phyloP scores from a whole-genome alignment of 2,113 vertebrate species.

The Hoplias malabaricus region DNA sequence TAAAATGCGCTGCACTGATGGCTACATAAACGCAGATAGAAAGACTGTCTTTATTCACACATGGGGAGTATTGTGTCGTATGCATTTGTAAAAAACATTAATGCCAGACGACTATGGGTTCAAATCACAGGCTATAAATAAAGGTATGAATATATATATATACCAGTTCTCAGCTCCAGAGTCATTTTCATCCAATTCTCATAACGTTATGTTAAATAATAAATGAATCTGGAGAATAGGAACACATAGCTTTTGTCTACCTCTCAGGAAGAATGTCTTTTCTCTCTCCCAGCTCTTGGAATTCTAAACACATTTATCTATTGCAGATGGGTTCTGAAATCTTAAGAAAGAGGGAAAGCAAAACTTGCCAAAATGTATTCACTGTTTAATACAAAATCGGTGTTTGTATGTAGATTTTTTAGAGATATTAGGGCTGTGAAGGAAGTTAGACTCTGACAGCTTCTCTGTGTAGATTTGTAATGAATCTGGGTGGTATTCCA shows the following conservation, averaged over 20 bases:
- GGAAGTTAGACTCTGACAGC: background rate
- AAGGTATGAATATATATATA: background rate
- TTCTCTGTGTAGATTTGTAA: background rate
- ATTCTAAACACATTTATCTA: conserved; percentile 13
- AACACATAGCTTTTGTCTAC: background rate
- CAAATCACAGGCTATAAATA: background rate
- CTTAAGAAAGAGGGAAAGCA: background rate
- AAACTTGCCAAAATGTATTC: background rate
- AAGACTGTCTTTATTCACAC: background rate
- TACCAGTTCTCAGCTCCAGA: background rate
- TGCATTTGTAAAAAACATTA: background rate
- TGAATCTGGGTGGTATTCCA: background rate
- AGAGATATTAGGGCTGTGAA: background rate
- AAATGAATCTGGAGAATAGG: background rate
- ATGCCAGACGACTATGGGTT: background rate
- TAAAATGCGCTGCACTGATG: conserved; percentile 28
- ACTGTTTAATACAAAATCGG: background rate
- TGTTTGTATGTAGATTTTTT: background rate
- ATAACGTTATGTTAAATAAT: background rate
- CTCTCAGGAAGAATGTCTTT: background rate
- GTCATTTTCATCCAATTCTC: background rate
- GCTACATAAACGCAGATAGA: background rate
- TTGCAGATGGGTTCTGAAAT: background rate
- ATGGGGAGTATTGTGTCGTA: background rate
- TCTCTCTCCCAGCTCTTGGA: background rate